Evolutionary conservation across 2,888 invertebrate species (phyloP).

Genomic region (Toxonevra muliebris): DNA sequence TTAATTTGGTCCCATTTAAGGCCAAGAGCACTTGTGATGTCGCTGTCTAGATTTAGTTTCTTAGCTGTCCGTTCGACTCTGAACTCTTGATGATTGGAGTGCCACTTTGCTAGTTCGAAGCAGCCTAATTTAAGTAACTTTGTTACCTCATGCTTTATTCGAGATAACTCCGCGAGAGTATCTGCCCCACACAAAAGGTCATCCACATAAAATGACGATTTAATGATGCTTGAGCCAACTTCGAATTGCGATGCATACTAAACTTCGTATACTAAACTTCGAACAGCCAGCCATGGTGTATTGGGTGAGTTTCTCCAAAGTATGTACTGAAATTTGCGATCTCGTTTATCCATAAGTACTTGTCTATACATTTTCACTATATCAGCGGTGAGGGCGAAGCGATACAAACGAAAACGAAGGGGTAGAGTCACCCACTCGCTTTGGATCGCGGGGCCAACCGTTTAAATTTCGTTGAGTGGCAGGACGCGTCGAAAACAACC

Average conservation of each 20-base stretch:
- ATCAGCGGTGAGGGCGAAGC: slow-evolving; percentile 34
- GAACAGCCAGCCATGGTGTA: slow-evolving; percentile 36
- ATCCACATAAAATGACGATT: slow-evolving; percentile 32
- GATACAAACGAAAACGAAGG: slow-evolving; percentile 34
- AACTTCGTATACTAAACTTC: background rate
- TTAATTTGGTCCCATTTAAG: too few relatives aligned
- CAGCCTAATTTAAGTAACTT: slow-evolving; percentile 11
- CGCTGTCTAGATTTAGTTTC: too few relatives aligned
- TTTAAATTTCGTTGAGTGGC: slow-evolving; percentile 33
- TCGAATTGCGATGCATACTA: slow-evolving; percentile 21
- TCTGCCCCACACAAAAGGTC: slow-evolving; percentile 36
- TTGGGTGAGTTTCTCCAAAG: slow-evolving; percentile 35
- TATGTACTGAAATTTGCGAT: slow-evolving; percentile 35
- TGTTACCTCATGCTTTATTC: slow-evolving; percentile 24
- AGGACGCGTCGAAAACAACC: slow-evolving; percentile 35
- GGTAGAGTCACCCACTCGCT: slow-evolving; percentile 25
- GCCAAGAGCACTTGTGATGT: too few relatives aligned
- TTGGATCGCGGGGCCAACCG: slow-evolving; percentile 39
- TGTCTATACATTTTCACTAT: slow-evolving; percentile 40
- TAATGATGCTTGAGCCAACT: slow-evolving; percentile 21
- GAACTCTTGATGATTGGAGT: slow-evolving; percentile 15
- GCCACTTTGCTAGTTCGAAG: slow-evolving; percentile 23
- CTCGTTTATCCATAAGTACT: slow-evolving; percentile 26
- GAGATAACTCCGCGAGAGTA: slow-evolving; percentile 14
- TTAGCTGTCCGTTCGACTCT: too few relatives aligned